Percentiles rank a stretch among this genome's conserved stretches.
These are phyloP conservation scores for Brachyhypopomus occidentalis DNA, from an alignment of 2,113 vertebrate genomes.

Conservation along the genomic window DNA sequence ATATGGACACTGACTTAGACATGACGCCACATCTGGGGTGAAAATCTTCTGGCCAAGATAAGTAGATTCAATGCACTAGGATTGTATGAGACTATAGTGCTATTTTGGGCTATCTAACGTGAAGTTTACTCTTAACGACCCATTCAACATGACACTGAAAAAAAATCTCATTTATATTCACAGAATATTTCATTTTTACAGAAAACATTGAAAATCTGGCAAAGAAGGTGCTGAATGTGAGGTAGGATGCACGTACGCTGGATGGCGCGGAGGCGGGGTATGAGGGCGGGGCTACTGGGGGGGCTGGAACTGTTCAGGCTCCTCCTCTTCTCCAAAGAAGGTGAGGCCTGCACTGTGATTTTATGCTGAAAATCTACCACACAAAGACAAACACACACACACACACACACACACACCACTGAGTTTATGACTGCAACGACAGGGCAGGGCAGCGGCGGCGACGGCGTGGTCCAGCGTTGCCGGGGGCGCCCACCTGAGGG, in stretches of 20 bases:
- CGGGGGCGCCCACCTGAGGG: conserved; percentile 81
- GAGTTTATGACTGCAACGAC: no score
- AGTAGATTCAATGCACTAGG: not conserved
- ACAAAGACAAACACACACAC: conserved; percentile 13
- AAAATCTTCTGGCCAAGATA: not conserved
- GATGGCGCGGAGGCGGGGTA: conserved; percentile 91
- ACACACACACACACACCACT: not conserved
- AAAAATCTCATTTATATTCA: not conserved
- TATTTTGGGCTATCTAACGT: no score
- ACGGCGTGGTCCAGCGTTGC: no score
- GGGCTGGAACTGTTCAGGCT: conserved; percentile 89
- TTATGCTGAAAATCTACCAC: conserved; percentile 93
- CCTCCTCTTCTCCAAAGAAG: conserved; percentile 89
- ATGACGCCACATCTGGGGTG: not conserved
- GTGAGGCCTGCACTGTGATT: conserved; percentile 95
- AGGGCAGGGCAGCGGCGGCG: no score
- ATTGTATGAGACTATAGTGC: not conserved
- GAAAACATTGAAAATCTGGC: not conserved
- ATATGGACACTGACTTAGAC: not conserved
- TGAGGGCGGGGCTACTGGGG: conserved; percentile 89
- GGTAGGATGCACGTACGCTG: conserved; percentile 77
- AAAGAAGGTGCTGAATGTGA: not conserved
- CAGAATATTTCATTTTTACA: not conserved
- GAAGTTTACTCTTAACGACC: not conserved
- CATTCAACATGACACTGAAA: no score